phyloP scores from a whole-genome alignment of 2,113 vertebrate genomes.

The Microtus richardsoni region DNA sequence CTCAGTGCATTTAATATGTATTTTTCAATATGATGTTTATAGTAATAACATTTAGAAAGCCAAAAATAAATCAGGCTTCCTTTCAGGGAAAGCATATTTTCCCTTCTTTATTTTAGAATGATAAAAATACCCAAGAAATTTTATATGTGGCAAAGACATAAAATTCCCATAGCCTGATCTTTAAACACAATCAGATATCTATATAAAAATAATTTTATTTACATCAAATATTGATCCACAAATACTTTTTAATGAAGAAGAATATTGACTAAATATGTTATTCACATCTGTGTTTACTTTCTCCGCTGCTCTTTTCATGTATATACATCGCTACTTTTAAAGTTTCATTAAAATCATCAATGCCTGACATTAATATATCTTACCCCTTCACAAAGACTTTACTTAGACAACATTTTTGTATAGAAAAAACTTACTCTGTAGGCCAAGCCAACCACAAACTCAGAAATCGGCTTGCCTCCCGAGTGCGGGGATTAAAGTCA shows the following conservation, averaged over 20 bases:
- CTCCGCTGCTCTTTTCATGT: neutral
- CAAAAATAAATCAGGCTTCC: constrained; percentile 19
- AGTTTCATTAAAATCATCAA: neutral
- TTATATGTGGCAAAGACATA: neutral
- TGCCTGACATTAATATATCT: neutral
- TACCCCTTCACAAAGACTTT: neutral
- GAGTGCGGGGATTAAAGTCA: neutral
- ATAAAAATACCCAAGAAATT: constrained; percentile 31
- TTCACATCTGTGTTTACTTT: constrained; percentile 18
- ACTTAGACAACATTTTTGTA: neutral
- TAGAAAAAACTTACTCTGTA: neutral
- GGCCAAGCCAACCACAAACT: neutral
- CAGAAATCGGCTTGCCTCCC: neutral
- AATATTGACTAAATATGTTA: constrained; percentile 38
- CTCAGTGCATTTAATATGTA: constrained; percentile 13
- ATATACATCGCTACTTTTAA: neutral
- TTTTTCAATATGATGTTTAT: constrained; percentile 4
- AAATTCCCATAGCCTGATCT: neutral
- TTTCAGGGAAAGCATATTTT: constrained; percentile 38
- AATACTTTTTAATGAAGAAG: neutral
- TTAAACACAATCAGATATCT: constrained; percentile 40
- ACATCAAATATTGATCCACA: neutral
- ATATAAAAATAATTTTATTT: constrained; percentile 18
- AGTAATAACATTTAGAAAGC: constrained; percentile 40
- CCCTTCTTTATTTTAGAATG: neutral